These are phyloP conservation scores for Psilanteris sp. DNA, from an alignment of 1,140 invertebrate species.

Conservation along the genomic window DNA sequence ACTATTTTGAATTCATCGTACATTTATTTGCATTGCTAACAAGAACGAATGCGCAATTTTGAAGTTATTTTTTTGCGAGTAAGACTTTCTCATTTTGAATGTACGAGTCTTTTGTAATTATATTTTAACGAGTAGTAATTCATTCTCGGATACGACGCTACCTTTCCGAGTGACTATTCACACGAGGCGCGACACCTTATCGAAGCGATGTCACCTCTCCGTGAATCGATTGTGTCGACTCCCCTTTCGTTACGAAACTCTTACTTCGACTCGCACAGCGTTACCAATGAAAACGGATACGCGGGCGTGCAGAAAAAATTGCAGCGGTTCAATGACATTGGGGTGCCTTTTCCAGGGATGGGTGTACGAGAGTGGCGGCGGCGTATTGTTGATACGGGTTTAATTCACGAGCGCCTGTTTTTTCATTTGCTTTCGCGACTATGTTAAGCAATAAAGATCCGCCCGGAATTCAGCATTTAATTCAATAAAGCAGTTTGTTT, in stretches of 20 bases:
- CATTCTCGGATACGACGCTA: slow-evolving; percentile 64
- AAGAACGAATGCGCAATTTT: not conserved
- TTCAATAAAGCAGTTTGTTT: too few relatives aligned
- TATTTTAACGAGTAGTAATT: slow-evolving; percentile 67
- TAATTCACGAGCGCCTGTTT: too few relatives aligned
- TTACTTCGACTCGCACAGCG: slow-evolving; percentile 18
- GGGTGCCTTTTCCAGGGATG: slow-evolving; percentile 14
- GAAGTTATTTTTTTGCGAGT: not conserved
- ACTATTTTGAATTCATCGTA: too few relatives aligned
- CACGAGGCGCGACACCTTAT: slow-evolving; percentile 57
- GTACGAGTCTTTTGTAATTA: slow-evolving; percentile 47
- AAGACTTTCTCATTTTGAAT: slow-evolving; percentile 59
- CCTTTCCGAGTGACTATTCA: slow-evolving; percentile 65
- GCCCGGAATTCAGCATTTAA: too few relatives aligned
- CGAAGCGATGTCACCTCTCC: slow-evolving; percentile 55
- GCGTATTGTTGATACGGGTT: not conserved
- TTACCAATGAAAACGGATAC: slow-evolving; percentile 28
- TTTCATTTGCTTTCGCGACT: too few relatives aligned
- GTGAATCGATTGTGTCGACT: slow-evolving; percentile 47
- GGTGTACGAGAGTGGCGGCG: not conserved
- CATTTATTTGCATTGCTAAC: too few relatives aligned
- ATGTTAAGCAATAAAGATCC: not conserved
- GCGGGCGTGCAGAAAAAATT: slow-evolving; percentile 16
- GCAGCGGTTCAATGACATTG: slow-evolving; percentile 32
- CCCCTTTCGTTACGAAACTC: slow-evolving; percentile 35